Percentiles rank a stretch among this genome's conserved stretches.
phyloP scores from a whole-genome alignment of 2,113 vertebrate species.

The Kobus ellipsiprymnus region DNA sequence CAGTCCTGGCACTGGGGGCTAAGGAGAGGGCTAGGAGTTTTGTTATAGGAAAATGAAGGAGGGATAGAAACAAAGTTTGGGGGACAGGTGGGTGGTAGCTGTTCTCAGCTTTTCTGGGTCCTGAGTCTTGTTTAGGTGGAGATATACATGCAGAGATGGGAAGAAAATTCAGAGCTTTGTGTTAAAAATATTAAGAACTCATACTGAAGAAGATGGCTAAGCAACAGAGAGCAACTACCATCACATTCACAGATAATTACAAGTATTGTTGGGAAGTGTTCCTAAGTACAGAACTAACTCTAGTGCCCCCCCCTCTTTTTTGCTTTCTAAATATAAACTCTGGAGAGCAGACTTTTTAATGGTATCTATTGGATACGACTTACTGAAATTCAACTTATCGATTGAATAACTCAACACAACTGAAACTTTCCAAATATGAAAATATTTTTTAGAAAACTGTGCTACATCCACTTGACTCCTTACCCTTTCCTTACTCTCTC shows the following conservation, averaged over 20 bases:
- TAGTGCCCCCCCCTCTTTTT: background rate
- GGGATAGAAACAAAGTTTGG: rapidly evolving
- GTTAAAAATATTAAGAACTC: background rate
- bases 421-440: background rate
- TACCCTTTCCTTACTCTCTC: background rate
- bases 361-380: background rate
- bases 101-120: background rate
- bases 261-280: background rate
- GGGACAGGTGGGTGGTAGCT: background rate
- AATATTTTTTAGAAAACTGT: background rate
- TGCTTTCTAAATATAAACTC: background rate
- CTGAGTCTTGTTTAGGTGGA: background rate
- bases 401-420: background rate
- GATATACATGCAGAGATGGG: background rate
- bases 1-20: background rate
- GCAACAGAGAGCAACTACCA: background rate
- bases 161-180: background rate
- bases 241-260: background rate
- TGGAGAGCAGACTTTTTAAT: background rate
- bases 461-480: background rate
- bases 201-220: background rate
- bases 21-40: background rate
- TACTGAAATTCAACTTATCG: background rate
- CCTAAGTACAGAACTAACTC: background rate
- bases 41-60: background rate